Percentiles rank a stretch among this genome's conserved stretches.
Evolutionary conservation across 2,113 vertebrate species (phyloP).

Genomic region (Zapus hudsonius): DNA sequence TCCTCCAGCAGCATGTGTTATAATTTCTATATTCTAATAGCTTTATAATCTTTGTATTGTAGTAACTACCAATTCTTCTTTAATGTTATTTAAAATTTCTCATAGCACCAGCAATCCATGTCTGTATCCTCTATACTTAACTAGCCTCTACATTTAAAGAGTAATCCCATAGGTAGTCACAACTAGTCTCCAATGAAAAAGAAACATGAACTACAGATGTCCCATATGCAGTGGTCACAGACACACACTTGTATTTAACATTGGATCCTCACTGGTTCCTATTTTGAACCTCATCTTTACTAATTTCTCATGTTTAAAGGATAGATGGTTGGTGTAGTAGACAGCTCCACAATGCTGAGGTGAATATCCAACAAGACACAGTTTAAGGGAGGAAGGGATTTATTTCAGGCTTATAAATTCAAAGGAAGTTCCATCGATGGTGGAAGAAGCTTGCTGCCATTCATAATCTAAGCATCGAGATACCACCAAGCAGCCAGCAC

Average conservation of each 20-base stretch:
- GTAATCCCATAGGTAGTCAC: background rate
- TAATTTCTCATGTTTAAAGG: background rate
- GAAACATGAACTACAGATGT: background rate
- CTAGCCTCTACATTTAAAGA: constrained; percentile 26
- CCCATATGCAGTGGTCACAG: background rate
- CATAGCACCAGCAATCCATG: background rate
- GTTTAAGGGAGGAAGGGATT: too few species aligned
- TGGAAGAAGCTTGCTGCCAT: too few species aligned
- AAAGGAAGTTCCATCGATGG: too few species aligned
- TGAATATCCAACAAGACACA: too few species aligned
- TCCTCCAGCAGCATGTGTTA: constrained; percentile 49
- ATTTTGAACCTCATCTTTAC: background rate
- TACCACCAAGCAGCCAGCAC: too few species aligned
- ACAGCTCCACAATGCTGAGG: too few species aligned
- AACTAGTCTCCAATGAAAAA: background rate
- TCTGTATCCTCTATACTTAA: background rate
- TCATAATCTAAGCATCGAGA: too few species aligned
- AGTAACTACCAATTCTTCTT: constrained; percentile 67
- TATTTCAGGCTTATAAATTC: too few species aligned
- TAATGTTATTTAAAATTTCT: constrained; percentile 73
- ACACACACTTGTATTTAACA: background rate
- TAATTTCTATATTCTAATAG: constrained; percentile 69
- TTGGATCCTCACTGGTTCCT: background rate
- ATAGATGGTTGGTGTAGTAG: too few species aligned
- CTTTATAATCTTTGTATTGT: constrained; percentile 65